These are phyloP conservation scores for Mycteria americana DNA, from an alignment of 2,797 vertebrate species.

Conservation along the genomic window DNA sequence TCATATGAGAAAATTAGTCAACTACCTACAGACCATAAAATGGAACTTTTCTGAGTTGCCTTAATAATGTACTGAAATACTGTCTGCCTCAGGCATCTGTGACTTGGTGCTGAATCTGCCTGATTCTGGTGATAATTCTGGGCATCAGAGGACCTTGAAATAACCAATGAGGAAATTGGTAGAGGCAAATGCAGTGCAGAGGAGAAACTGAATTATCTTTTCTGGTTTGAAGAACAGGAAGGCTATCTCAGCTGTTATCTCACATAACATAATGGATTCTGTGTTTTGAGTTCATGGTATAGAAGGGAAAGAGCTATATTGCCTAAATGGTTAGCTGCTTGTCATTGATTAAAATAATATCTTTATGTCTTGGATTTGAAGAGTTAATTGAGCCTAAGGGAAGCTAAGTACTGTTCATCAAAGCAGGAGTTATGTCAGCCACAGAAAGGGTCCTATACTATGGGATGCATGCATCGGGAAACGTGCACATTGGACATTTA, in stretches of 20 bases:
- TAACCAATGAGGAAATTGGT: background rate
- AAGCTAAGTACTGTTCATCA: background rate
- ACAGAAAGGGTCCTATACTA: background rate
- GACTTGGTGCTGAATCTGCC: background rate
- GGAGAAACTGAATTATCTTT: background rate
- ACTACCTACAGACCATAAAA: background rate
- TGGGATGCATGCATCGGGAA: background rate
- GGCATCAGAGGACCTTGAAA: background rate
- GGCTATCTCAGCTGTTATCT: background rate
- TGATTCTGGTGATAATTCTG: background rate
- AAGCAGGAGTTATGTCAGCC: background rate
- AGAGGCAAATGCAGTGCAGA: background rate
- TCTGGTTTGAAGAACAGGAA: background rate
- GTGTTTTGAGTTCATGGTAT: background rate
- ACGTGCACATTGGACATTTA: background rate
- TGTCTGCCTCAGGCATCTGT: background rate
- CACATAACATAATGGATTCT: background rate
- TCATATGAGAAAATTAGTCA: background rate
- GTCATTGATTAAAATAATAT: background rate
- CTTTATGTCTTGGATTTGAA: background rate
- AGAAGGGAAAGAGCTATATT: background rate
- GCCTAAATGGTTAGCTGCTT: background rate
- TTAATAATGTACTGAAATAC: background rate
- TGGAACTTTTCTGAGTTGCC: background rate
- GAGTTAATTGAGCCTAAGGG: background rate